These are phyloP conservation scores for Bombus terrestris DNA, from an alignment of 1,140 invertebrate genomes.

Conservation along the genomic window DNA sequence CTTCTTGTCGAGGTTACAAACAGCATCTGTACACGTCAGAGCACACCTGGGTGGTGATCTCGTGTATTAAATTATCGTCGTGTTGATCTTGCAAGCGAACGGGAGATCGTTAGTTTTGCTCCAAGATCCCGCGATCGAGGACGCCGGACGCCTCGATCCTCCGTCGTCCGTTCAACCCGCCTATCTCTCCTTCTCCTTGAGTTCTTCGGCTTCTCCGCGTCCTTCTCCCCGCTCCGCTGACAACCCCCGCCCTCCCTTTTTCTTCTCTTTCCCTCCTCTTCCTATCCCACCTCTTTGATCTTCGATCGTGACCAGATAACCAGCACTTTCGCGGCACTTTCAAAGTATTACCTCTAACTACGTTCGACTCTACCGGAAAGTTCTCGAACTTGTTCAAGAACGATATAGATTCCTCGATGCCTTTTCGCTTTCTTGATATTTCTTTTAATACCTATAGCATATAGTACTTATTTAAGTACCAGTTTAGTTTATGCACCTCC, in stretches of 20 bases:
- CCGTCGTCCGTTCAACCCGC: constrained; percentile 73
- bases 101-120: constrained; percentile 73
- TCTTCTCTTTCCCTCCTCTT: background rate
- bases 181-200: constrained; percentile 56
- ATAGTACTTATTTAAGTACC: background rate
- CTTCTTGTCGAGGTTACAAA: constrained; percentile 45
- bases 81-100: constrained; percentile 71
- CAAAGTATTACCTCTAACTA: constrained; percentile 41
- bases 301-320: constrained; percentile 52
- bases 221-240: constrained; percentile 3
- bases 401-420: background rate
- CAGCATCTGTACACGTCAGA: constrained; percentile 62
- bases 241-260: constrained; percentile 10
- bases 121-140: constrained; percentile 70
- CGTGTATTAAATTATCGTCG: constrained; percentile 73
- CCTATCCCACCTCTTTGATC: constrained; percentile 42
- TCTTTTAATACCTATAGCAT: too few species aligned
- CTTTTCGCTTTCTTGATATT: background rate
- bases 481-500: background rate
- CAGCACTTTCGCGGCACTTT: constrained; percentile 54
- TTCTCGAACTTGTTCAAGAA: constrained; percentile 30
- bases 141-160: constrained; percentile 68
- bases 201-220: constrained; percentile 42
- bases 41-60: constrained; percentile 71
- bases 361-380: constrained; percentile 19